Evolutionary conservation across 2,888 invertebrate species (phyloP).

Genomic region (Endomychus coccineus): DNA sequence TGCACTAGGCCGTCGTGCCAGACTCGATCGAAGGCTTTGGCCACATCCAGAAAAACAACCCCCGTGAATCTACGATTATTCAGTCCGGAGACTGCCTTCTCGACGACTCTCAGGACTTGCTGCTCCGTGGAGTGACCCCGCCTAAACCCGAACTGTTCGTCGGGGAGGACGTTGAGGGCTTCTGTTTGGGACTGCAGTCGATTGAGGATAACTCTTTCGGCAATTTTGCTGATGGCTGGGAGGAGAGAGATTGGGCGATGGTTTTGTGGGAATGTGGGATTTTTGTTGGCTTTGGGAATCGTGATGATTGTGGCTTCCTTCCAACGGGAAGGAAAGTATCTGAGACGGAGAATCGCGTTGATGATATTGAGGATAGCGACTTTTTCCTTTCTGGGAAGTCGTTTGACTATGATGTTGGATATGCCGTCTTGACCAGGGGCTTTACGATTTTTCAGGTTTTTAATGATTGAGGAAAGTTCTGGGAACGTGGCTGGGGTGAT

Average conservation of each 20-base stretch:
- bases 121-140: slow-evolving; percentile 27
- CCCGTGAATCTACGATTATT: slow-evolving; percentile 24
- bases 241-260: slow-evolving; percentile 19
- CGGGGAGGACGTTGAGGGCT: slow-evolving; percentile 18
- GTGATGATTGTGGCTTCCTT: background rate
- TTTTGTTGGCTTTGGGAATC: slow-evolving; percentile 11
- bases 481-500: too few species aligned
- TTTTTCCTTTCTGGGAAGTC: too few species aligned
- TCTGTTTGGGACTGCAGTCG: slow-evolving; percentile 8
- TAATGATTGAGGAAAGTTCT: too few species aligned
- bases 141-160: slow-evolving; percentile 32
- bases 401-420: too few species aligned
- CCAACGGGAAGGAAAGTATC: background rate
- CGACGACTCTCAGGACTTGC: slow-evolving; percentile 27
- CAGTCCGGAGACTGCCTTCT: slow-evolving; percentile 24
- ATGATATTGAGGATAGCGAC: too few species aligned
- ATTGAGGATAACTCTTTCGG: slow-evolving; percentile 14
- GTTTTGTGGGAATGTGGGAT: slow-evolving; percentile 13
- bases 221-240: slow-evolving; percentile 14
- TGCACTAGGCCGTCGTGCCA: slow-evolving; percentile 30
- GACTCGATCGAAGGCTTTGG: slow-evolving; percentile 33
- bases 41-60: slow-evolving; percentile 30
- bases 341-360: background rate
- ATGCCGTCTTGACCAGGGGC: too few species aligned
- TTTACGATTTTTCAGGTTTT: too few species aligned